Evolutionary conservation across 2,113 vertebrate species (phyloP).

Genomic region (Ranitomeya variabilis): DNA sequence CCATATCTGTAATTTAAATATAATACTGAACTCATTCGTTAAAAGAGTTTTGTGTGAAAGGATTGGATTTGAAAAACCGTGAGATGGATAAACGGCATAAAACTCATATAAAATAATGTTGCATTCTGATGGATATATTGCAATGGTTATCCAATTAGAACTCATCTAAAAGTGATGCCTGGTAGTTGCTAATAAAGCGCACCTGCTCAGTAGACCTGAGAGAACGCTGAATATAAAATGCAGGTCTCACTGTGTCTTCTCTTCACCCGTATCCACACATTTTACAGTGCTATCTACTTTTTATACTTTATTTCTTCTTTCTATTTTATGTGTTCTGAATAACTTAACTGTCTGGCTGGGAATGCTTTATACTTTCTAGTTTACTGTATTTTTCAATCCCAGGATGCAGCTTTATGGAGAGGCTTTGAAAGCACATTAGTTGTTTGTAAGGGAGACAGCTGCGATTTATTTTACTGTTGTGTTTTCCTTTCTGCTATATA

Average conservation of each 20-base stretch:
- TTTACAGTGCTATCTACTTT: neutral
- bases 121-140: slow-evolving; percentile 3
- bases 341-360: neutral
- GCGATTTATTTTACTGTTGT: neutral
- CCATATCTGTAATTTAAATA: neutral
- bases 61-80: neutral
- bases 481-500: neutral
- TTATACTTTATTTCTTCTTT: neutral
- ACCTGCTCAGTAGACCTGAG: neutral
- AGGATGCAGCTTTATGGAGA: neutral
- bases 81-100: neutral
- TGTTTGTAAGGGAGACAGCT: neutral
- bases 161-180: neutral
- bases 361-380: neutral
- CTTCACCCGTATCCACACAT: neutral
- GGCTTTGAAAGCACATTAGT: neutral
- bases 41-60: neutral
- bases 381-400: neutral
- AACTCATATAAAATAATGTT: neutral
- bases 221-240: neutral
- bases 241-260: neutral
- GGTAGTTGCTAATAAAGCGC: neutral
- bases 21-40: neutral
- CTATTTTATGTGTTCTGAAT: neutral
- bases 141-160: neutral